Evolutionary conservation across 2,113 vertebrate genomes (phyloP).

Genomic region (Sminthopsis crassicaudata): DNA sequence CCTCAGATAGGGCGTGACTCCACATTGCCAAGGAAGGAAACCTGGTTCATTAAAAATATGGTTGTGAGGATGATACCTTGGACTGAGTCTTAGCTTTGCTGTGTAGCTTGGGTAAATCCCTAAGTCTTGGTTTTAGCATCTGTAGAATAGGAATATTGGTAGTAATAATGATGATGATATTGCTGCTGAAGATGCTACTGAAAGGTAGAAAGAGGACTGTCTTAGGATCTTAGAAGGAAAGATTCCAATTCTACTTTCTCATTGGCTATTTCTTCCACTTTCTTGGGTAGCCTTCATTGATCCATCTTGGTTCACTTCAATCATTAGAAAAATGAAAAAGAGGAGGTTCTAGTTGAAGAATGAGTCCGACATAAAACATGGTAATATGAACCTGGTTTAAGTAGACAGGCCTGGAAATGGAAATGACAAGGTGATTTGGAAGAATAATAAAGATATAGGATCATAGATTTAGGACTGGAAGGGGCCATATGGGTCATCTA

Average conservation of each 20-base stretch:
- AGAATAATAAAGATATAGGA: not conserved
- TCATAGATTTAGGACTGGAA: not conserved
- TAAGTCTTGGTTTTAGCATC: not conserved
- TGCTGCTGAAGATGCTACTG: not conserved
- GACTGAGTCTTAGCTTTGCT: not conserved
- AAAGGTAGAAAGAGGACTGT: not conserved
- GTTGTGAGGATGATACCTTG: not conserved
- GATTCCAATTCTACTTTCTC: not conserved
- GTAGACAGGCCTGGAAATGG: not conserved
- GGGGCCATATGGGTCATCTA: not conserved
- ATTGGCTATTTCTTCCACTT: no score
- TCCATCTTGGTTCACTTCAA: not conserved
- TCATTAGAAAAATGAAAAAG: not conserved
- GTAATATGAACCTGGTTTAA: not conserved
- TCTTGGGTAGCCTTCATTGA: not conserved
- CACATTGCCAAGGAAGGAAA: not conserved
- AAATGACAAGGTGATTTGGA: not conserved
- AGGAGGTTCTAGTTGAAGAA: not conserved
- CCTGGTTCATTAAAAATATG: not conserved
- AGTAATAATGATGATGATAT: not conserved
- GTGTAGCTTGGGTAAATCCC: not conserved
- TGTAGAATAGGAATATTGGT: rapidly evolving
- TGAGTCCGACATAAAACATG: not conserved
- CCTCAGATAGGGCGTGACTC: not conserved
- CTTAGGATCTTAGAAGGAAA: not conserved